Evolutionary conservation across 2,113 vertebrate species (phyloP).

Genomic region (Epinephelus fuscoguttatus): DNA sequence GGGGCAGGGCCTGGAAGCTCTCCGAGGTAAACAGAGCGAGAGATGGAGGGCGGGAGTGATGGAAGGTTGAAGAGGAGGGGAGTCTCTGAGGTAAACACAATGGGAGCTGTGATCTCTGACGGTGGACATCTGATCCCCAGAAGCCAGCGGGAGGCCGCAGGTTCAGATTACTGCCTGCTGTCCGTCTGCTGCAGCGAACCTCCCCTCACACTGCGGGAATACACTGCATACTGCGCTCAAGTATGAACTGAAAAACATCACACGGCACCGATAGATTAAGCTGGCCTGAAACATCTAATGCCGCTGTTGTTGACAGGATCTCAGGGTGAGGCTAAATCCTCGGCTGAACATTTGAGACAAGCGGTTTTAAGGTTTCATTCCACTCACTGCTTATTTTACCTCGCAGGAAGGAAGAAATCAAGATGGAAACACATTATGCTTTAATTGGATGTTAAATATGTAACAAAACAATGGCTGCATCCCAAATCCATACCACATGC

Average conservation of each 20-base stretch:
- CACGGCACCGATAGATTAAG: background rate
- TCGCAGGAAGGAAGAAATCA: background rate
- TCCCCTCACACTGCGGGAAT: constrained; percentile 9
- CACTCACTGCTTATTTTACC: background rate
- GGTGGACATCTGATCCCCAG: constrained; percentile 76
- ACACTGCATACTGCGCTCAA: background rate
- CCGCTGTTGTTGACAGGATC: background rate
- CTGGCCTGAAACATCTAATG: constrained; percentile 2
- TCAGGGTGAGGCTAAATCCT: background rate
- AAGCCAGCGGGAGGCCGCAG: constrained; percentile 64
- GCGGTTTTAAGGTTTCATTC: background rate
- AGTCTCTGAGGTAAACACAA: constrained; percentile 79
- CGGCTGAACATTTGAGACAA: background rate
- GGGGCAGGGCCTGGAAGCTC: background rate
- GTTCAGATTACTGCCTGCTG: constrained; percentile 79
- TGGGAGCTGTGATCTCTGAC: constrained; percentile 82
- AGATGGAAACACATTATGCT: background rate
- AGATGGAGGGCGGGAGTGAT: constrained; percentile 29
- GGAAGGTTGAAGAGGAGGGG: constrained; percentile 54
- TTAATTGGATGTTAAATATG: background rate
- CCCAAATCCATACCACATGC: background rate
- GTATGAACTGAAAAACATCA: constrained; percentile 19
- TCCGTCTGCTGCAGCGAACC: constrained; percentile 50
- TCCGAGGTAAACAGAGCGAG: constrained; percentile 49
- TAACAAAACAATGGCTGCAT: background rate